phyloP scores from a whole-genome alignment of 2,113 vertebrate genomes.

The Sardina pilchardus region DNA sequence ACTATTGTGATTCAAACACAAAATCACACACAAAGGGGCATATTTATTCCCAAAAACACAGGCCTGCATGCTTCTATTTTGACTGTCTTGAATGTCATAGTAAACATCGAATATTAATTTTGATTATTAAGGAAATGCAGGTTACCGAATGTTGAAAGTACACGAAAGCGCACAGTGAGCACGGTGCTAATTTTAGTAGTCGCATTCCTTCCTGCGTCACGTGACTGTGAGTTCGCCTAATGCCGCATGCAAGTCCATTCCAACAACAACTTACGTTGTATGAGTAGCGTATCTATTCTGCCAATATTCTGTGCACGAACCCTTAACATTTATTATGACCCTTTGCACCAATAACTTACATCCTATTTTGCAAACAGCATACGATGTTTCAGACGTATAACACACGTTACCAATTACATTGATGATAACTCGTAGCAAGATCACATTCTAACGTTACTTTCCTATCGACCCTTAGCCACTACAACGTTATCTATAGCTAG shows the following conservation, averaged over 20 bases:
- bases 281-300: neutral
- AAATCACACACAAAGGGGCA: neutral
- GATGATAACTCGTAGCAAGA: neutral
- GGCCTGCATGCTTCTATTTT: neutral
- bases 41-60: neutral
- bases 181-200: slow-evolving; percentile 12
- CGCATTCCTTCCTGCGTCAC: slow-evolving; percentile 10
- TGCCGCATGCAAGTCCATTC: slow-evolving; percentile 16
- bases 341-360: neutral
- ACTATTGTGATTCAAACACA: neutral
- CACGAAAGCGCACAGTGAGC: neutral
- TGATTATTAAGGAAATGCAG: neutral
- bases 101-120: neutral
- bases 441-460: neutral
- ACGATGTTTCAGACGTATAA: neutral
- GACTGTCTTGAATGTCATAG: neutral
- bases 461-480: neutral
- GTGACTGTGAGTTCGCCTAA: slow-evolving; percentile 8
- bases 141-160: neutral
- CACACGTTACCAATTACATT: neutral
- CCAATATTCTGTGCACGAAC: neutral
- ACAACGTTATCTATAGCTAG: neutral
- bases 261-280: slow-evolving; percentile 13
- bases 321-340: neutral
- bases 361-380: neutral